A percentile compares a stretch with the other conserved stretches of the same genome.
These are phyloP conservation scores for Xenopus laevis DNA, from an alignment of 2,113 vertebrate species.

Conservation along the genomic window DNA sequence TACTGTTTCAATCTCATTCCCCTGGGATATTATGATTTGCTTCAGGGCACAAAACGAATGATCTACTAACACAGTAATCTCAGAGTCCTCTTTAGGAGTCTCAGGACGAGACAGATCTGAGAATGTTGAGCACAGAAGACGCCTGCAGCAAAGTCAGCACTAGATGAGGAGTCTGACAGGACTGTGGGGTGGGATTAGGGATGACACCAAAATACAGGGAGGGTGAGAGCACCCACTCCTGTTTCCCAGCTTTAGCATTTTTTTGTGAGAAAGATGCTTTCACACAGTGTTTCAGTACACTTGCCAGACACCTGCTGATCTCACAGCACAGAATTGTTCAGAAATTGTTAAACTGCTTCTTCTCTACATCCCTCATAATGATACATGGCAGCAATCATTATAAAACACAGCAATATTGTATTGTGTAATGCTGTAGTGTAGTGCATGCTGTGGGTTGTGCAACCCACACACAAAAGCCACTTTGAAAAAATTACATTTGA, in stretches of 20 bases:
- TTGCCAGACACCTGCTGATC: background rate
- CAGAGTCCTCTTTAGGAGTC: slow-evolving; percentile 72
- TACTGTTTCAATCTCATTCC: slow-evolving; percentile 45
- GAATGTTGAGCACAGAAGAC: slow-evolving; percentile 65
- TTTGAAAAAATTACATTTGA: no score
- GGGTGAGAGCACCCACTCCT: slow-evolving; percentile 56
- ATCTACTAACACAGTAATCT: slow-evolving; percentile 66
- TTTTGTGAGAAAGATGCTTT: slow-evolving; percentile 47
- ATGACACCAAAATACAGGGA: slow-evolving; percentile 65
- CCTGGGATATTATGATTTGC: slow-evolving; percentile 57
- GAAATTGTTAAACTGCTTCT: background rate
- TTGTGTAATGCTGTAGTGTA: no score
- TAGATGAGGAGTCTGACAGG: slow-evolving; percentile 70
- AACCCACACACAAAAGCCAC: no score
- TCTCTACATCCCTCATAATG: no score
- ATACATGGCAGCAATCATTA: no score
- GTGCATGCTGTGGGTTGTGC: no score
- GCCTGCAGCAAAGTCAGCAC: slow-evolving; percentile 83
- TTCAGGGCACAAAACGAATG: slow-evolving; percentile 67
- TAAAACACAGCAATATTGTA: no score
- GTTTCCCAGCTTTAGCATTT: slow-evolving; percentile 52
- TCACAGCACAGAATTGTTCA: background rate
- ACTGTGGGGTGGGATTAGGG: slow-evolving; percentile 74
- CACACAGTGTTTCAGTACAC: background rate
- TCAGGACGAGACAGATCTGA: slow-evolving; percentile 76